These are phyloP conservation scores for Murina feae DNA, from an alignment of 2,113 vertebrate genomes.

Conservation along the genomic window DNA sequence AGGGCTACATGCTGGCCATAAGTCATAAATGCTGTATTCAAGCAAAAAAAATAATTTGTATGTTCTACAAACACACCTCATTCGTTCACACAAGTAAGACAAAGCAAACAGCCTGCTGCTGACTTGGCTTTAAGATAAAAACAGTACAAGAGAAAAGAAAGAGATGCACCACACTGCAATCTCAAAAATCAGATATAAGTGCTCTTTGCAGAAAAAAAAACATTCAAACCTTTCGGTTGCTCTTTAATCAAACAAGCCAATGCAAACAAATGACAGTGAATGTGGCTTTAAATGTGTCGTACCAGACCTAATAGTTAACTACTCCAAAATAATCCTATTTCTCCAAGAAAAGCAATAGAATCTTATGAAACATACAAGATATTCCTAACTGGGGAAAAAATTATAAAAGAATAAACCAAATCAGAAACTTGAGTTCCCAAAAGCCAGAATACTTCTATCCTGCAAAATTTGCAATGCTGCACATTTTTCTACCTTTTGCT, in stretches of 20 bases:
- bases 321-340: constrained; percentile 53
- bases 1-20: constrained; percentile 87
- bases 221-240: constrained; percentile 52
- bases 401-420: constrained; percentile 56
- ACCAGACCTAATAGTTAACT: neutral
- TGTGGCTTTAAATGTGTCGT: constrained; percentile 58
- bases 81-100: constrained; percentile 82
- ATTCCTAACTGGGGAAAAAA: constrained; percentile 42
- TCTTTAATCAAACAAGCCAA: constrained; percentile 63
- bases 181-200: constrained; percentile 70
- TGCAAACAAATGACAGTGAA: constrained; percentile 61
- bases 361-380: constrained; percentile 49
- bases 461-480: constrained; percentile 39
- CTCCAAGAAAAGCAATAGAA: constrained; percentile 48
- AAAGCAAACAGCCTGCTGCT: constrained; percentile 87
- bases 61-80: constrained; percentile 86
- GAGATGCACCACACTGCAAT: constrained; percentile 65
- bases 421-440: constrained; percentile 56
- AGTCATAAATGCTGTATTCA: constrained; percentile 92
- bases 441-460: neutral
- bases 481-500: constrained; percentile 45
- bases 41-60: constrained; percentile 85
- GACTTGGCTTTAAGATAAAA: constrained; percentile 76
- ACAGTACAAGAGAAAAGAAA: constrained; percentile 64
- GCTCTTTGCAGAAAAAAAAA: constrained; percentile 51